Evolutionary conservation across 2,797 vertebrate genomes (phyloP).

Genomic region (Pipistrellus kuhlii): DNA sequence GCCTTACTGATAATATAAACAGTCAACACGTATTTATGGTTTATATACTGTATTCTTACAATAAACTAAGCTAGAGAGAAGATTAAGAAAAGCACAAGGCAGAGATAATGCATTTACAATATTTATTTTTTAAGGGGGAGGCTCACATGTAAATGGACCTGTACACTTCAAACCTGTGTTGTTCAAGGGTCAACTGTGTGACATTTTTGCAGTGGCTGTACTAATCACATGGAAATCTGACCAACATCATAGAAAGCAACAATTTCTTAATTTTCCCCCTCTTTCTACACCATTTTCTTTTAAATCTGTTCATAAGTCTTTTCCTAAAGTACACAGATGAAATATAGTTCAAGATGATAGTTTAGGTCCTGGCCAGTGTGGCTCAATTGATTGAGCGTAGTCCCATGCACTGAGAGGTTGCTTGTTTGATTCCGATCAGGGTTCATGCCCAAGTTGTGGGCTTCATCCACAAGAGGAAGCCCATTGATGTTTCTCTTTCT

Average conservation of each 20-base stretch:
- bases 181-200: background rate
- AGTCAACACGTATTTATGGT: background rate
- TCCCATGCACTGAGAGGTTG: background rate
- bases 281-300: background rate
- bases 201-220: conserved; percentile 33
- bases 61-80: background rate
- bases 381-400: background rate
- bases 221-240: background rate
- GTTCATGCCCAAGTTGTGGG: background rate
- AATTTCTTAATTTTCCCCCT: background rate
- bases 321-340: conserved; percentile 36
- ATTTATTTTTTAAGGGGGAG: background rate
- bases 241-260: background rate
- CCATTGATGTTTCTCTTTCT: background rate
- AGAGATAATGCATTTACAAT: background rate
- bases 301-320: conserved; percentile 10
- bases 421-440: background rate
- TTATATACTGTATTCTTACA: background rate
- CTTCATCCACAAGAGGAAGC: background rate
- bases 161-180: background rate
- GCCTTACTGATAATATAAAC: background rate
- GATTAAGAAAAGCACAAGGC: background rate
- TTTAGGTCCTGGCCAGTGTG: background rate
- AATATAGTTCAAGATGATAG: background rate
- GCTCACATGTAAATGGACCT: background rate